A percentile compares a stretch with the other conserved stretches of the same genome.
phyloP scores from a whole-genome alignment of 2,888 invertebrate species.

The Phengaris alcon region DNA sequence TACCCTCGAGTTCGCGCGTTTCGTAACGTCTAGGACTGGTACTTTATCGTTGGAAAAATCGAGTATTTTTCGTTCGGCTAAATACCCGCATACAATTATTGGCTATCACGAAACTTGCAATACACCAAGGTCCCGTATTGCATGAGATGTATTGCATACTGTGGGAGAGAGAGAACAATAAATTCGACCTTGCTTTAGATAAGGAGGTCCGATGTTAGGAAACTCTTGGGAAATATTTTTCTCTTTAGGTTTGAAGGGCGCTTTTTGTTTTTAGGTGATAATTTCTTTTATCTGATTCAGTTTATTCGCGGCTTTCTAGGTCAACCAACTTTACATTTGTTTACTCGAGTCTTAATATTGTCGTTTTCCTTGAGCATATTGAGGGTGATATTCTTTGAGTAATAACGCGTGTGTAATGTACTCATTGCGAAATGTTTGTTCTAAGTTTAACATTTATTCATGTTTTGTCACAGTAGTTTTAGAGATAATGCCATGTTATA shows the following conservation, averaged over 20 bases:
- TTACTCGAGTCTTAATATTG: slow-evolving; percentile 26
- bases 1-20: slow-evolving; percentile 42
- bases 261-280: slow-evolving; percentile 60
- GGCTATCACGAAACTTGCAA: slow-evolving; percentile 78
- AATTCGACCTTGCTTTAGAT: slow-evolving; percentile 63
- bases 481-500: neutral
- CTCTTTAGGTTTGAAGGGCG: slow-evolving; percentile 74
- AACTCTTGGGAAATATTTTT: slow-evolving; percentile 78
- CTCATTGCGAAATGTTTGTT: slow-evolving; percentile 15
- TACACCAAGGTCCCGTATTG: slow-evolving; percentile 76
- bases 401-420: slow-evolving; percentile 3
- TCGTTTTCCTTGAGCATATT: slow-evolving; percentile 28
- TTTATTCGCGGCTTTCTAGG: slow-evolving; percentile 60
- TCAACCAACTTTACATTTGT: slow-evolving; percentile 43
- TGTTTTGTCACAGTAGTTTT: neutral
- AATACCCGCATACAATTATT: slow-evolving; percentile 74
- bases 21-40: slow-evolving; percentile 36
- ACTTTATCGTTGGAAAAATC: slow-evolving; percentile 31
- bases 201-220: slow-evolving; percentile 68
- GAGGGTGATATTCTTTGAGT: slow-evolving; percentile 28
- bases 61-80: slow-evolving; percentile 52
- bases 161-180: slow-evolving; percentile 63
- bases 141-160: slow-evolving; percentile 76
- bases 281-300: slow-evolving; percentile 47
- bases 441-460: neutral